A percentile compares a stretch with the other conserved stretches of the same genome.
phyloP scores from a whole-genome alignment of 2,797 vertebrate species.

The Pseudomugil gertrudae region DNA sequence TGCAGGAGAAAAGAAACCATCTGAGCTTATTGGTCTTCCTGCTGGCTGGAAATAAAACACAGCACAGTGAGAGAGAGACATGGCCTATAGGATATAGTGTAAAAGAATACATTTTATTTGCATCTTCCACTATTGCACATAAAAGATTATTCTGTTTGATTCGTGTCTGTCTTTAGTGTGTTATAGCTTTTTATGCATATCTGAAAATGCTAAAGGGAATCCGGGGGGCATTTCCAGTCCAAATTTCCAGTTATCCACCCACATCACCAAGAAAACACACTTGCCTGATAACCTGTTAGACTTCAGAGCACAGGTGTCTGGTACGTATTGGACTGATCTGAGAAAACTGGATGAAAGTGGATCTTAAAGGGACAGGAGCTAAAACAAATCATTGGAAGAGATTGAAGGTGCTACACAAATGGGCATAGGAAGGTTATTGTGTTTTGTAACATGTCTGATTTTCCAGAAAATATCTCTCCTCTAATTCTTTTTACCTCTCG shows the following conservation, averaged over 20 bases:
- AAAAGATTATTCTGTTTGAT: not conserved
- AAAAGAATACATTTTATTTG: not conserved
- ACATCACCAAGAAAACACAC: not conserved
- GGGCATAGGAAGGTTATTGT: not conserved
- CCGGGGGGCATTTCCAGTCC: no score
- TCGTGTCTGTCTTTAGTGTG: not conserved
- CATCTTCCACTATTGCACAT: not conserved
- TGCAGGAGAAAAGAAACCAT: conserved; percentile 55
- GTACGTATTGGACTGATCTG: not conserved
- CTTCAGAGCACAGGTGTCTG: not conserved
- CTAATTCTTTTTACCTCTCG: not conserved
- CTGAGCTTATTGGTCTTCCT: conserved; percentile 59
- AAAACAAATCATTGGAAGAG: not conserved
- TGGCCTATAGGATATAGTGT: not conserved
- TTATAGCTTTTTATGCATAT: not conserved
- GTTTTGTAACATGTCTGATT: not conserved
- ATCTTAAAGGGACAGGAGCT: conserved; percentile 1
- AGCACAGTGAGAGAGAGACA: not conserved
- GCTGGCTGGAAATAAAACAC: conserved; percentile 47
- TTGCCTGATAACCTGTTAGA: not conserved
- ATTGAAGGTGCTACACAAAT: not conserved
- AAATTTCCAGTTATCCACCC: not conserved
- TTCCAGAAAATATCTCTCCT: no score
- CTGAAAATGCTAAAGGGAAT: not conserved
- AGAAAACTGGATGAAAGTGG: not conserved